Base-by-base conservation (phyloP, 2,888 invertebrate species). In the Empis stercorea region DNA sequence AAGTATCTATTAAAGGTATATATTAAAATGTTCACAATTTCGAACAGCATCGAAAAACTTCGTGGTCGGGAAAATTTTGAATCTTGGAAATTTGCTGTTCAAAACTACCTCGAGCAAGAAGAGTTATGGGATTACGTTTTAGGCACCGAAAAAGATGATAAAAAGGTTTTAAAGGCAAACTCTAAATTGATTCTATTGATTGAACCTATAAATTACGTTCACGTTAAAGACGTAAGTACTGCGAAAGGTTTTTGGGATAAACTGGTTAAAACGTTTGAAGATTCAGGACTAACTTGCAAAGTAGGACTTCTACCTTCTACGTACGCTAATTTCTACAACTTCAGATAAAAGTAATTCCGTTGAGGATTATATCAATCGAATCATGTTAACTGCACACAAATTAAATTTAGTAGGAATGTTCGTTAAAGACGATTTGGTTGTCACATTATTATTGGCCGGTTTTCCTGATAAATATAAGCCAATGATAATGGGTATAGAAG, bases 401-500 rank as follows among this genome's bases (percentile, higher is more conserved):
- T 45, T 61, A 13, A 54, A 47, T 10, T 53, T 44, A 10, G 52
- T 59, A 5, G 53, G 56, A 10, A 54, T 61, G n/a, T n/a, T n/a
- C n/a, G n/a, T n/a, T n/a, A n/a, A n/a, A 27, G 56, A 32, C 61
- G 59, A 57, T 45, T 62, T 4, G 59, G 57, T 9, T 55, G 58
- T n/a, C n/a, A n/a, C n/a, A 4, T 47, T 63, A 6, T 48, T 62
- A 40, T 47, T 62, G 13, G 56, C 59, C 10, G 59, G 58, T 15
- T 46, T 62, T n/a, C 55, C 58, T 14, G 57, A 59, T 15, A 47
- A 54, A 30, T 62, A 57, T 44, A 47, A 50, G n/a, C 59, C 60
- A 6, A 59, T 62, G 57, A 57, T 61, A 43, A 52, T 53, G 52
- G 48, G 51, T 2, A 32, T 52, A 10, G 51, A 52, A 10, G 57